Base-by-base conservation (phyloP, 2,888 invertebrate species). In the Mythimna impura region DNA sequence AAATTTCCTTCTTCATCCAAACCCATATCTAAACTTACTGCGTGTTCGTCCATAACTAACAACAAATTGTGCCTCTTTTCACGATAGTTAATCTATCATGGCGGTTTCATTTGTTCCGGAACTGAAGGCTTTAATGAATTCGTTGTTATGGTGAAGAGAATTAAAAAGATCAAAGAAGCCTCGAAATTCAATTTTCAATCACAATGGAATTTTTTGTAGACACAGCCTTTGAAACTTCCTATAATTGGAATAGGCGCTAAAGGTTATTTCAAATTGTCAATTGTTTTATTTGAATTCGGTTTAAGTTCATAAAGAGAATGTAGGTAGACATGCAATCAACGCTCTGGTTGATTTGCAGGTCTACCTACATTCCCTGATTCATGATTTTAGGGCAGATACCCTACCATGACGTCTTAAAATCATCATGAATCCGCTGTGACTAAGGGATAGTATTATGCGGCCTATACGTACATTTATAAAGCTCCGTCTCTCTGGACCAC, bases 21-120 rank as follows among this genome's bases (percentile, higher is more conserved):
- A 20, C 22, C 22, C 14, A 34, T 40, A 20, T 22, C 22, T 20
- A 50, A 57, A 17, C 14, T 55, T 20, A 40, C 40, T 63, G 73
- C 58, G 63, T 63, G 52, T 43, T 63, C 8, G 36, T 57, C 80
- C 36, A 55, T 74, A 61, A 55, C 54, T 52, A 79, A 79, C 34
- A 52, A 58, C 74, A 58, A 58, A 63, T 73, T 52, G 47, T 34
- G 36, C 58, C 57, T 43, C 43, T 58, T 79, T 79, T 52, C 34
- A 79, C 34, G 62, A 57, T 57, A 57, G 40, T 52, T 34, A 62
- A 62, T 75, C 47, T 62, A 43, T 62, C 50, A 73, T 63, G 50
- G 57, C 34, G 34, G 17, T 62, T 79, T 20, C n/a, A 79, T 63
- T 76, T 80, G 63, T 52, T 58, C 50, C 57, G 50, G 43, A 43